Evolutionary conservation across 1,140 invertebrate species (phyloP).

Genomic region (Danaus melanippus): DNA sequence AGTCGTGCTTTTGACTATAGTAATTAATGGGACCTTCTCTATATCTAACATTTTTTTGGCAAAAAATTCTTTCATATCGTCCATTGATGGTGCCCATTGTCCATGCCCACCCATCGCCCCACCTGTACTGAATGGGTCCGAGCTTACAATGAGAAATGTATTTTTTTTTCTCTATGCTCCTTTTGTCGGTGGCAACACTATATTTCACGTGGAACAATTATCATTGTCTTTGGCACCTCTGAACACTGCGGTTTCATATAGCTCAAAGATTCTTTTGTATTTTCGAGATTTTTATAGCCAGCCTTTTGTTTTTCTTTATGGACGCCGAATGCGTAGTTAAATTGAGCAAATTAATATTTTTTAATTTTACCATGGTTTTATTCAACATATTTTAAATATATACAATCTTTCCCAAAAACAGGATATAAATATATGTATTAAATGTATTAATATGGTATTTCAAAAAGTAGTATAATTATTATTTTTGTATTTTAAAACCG

Average conservation of each 20-base stretch:
- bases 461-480: too few species aligned
- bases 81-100: constrained; percentile 63
- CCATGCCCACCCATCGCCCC: constrained; percentile 44
- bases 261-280: constrained; percentile 43
- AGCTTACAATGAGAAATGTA: constrained; percentile 59
- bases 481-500: not conserved
- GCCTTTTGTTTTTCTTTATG: constrained; percentile 28
- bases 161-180: constrained; percentile 49
- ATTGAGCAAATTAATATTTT: constrained; percentile 24
- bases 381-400: too few species aligned
- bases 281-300: constrained; percentile 39
- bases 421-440: too few species aligned
- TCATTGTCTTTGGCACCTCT: constrained; percentile 68
- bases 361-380: not conserved
- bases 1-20: constrained; percentile 14
- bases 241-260: constrained; percentile 47
- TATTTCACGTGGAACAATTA: constrained; percentile 69
- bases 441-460: too few species aligned
- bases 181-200: constrained; percentile 68
- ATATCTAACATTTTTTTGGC: constrained; percentile 28
- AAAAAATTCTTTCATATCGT: constrained; percentile 51
- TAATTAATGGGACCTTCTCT: constrained; percentile 22
- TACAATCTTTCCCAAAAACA: too few species aligned
- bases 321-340: constrained; percentile 16
- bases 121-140: constrained; percentile 62